A percentile compares a stretch with the other conserved stretches of the same genome.
Evolutionary conservation across 2,113 vertebrate genomes (phyloP).

Genomic region (Peromyscus leucopus): DNA sequence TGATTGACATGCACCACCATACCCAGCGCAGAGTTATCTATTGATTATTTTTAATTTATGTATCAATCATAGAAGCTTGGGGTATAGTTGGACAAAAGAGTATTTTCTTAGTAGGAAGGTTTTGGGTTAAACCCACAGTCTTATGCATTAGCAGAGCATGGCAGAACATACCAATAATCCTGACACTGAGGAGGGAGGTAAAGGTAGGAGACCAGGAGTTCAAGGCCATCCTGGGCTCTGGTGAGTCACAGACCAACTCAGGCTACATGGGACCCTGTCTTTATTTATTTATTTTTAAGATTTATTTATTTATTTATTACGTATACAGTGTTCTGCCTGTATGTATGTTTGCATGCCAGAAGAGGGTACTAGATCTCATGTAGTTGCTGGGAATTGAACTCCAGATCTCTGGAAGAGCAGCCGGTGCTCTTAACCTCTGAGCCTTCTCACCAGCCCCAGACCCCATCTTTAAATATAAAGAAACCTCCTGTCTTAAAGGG

Average conservation of each 20-base stretch:
- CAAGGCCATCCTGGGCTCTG: neutral
- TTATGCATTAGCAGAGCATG: neutral
- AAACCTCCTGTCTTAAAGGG: neutral
- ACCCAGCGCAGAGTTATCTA: neutral
- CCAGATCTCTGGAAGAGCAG: too few relatives aligned
- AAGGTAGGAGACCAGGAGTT: neutral
- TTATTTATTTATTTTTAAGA: neutral
- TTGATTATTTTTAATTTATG: neutral
- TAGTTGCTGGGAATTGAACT: too few relatives aligned
- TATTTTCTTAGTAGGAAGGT: neutral
- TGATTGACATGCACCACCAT: neutral
- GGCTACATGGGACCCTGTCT: neutral
- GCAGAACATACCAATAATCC: too few relatives aligned
- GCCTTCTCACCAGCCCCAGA: too few relatives aligned
- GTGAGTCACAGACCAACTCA: neutral
- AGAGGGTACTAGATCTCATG: too few relatives aligned
- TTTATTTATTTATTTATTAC: too few relatives aligned
- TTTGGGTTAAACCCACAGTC: neutral
- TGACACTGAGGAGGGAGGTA: neutral
- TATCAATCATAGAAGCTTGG: neutral
- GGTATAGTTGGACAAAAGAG: neutral
- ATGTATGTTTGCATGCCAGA: too few relatives aligned
- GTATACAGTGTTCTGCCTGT: too few relatives aligned
- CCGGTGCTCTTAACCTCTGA: too few relatives aligned
- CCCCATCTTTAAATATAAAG: neutral